phyloP scores from a whole-genome alignment of 2,113 vertebrate genomes.

The Tyrannus savana region DNA sequence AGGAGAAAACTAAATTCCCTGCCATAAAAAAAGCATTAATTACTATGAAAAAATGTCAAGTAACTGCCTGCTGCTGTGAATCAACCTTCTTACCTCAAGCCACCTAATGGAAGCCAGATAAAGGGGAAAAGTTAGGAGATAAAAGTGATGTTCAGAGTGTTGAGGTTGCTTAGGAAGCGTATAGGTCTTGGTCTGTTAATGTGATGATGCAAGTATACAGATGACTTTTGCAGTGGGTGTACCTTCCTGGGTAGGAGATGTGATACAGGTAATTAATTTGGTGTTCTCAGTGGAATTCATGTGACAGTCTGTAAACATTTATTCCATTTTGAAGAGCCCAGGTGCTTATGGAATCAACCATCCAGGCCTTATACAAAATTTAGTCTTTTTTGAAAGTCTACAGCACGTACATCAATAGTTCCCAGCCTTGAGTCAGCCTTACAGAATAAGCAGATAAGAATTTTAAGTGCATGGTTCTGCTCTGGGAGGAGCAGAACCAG shows the following conservation, averaged over 20 bases:
- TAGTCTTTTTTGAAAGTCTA: background rate
- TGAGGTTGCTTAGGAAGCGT: background rate
- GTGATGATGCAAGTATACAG: background rate
- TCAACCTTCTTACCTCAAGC: background rate
- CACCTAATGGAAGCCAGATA: background rate
- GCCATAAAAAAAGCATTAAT: background rate
- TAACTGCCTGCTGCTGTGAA: background rate
- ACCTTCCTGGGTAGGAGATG: background rate
- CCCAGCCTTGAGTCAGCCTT: background rate
- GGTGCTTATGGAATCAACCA: background rate
- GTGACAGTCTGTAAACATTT: background rate
- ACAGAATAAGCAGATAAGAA: background rate
- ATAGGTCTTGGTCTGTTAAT: background rate
- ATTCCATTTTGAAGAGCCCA: background rate
- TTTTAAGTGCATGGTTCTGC: background rate
- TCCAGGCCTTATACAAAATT: background rate
- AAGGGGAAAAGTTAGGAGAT: background rate
- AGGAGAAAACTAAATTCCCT: background rate
- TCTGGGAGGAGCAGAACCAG: background rate
- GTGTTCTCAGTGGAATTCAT: background rate
- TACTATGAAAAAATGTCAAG: background rate
- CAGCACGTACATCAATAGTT: background rate
- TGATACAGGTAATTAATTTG: background rate
- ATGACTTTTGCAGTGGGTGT: background rate
- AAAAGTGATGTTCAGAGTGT: background rate